Evolutionary conservation across 2,888 invertebrate species (phyloP).

Genomic region (Asteroscopus sphinx): DNA sequence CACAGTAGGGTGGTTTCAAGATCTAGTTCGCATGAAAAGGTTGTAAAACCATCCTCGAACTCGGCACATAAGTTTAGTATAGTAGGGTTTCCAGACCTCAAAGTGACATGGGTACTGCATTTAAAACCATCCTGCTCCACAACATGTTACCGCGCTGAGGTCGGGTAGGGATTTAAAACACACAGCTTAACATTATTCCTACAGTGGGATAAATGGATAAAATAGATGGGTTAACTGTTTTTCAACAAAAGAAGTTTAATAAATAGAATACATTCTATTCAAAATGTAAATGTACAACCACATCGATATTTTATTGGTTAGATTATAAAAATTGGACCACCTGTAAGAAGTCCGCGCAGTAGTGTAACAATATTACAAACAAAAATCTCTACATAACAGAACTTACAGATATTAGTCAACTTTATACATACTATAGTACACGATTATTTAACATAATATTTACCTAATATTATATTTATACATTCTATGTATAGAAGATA

Average conservation of each 20-base stretch:
- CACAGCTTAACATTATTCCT: neutral
- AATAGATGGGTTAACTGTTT: constrained; percentile 76
- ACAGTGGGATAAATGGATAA: constrained; percentile 38
- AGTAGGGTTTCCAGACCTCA: too few species aligned
- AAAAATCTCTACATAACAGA: constrained; percentile 90
- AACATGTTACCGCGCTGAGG: too few species aligned
- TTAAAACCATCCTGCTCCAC: too few species aligned
- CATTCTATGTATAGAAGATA: constrained; percentile 89
- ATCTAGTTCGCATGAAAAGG: too few species aligned
- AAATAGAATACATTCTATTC: constrained; percentile 89
- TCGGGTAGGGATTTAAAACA: too few species aligned
- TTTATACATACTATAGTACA: constrained; percentile 89
- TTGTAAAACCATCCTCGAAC: too few species aligned
- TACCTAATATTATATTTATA: constrained; percentile 85
- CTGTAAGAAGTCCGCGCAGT: constrained; percentile 85
- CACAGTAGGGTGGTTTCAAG: too few species aligned
- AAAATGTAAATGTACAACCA: constrained; percentile 90
- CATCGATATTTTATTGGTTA: constrained; percentile 90
- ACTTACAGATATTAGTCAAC: constrained; percentile 90
- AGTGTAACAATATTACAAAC: constrained; percentile 90
- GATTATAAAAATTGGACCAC: constrained; percentile 90
- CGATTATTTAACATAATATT: constrained; percentile 88
- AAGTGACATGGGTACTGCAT: too few species aligned
- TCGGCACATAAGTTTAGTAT: too few species aligned
- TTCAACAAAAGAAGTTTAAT: constrained; percentile 87